These are phyloP conservation scores for Trichopoda pennipes DNA, from an alignment of 2,888 invertebrate species.

Conservation along the genomic window DNA sequence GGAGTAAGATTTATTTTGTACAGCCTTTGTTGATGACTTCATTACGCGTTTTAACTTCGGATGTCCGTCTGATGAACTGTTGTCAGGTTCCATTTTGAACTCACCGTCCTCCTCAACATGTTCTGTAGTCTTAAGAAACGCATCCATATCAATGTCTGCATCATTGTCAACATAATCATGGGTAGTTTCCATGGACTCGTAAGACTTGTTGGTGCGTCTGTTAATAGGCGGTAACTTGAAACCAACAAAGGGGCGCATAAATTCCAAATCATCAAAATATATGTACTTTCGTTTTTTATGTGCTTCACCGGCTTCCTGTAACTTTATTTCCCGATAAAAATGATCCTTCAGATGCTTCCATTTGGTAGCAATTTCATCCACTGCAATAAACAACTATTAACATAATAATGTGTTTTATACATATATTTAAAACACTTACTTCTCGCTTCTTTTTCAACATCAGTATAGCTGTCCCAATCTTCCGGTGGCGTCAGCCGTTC, in stretches of 20 bases:
- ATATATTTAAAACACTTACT: conserved; percentile 5
- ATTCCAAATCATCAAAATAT: conserved; percentile 65
- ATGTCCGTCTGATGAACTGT: not conserved
- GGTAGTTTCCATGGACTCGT: not conserved
- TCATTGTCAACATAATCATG: conserved; percentile 16
- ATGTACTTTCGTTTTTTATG: conserved; percentile 64
- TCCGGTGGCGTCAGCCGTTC: conserved; percentile 59
- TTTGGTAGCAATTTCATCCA: conserved; percentile 62
- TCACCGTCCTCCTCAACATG: conserved; percentile 33
- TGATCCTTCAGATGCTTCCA: conserved; percentile 65
- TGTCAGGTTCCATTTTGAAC: conserved; percentile 20
- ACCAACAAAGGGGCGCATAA: conserved; percentile 59
- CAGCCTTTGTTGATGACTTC: conserved; percentile 10
- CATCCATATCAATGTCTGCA: conserved; percentile 59
- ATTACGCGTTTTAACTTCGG: not conserved
- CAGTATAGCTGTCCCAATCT: conserved; percentile 60
- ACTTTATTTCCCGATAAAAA: conserved; percentile 60
- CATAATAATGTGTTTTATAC: not conserved
- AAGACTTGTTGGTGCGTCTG: conserved; percentile 15
- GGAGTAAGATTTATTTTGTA: conserved; percentile 1
- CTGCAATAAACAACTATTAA: conserved; percentile 14
- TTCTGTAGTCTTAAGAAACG: conserved; percentile 46
- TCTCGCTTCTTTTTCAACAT: conserved; percentile 60
- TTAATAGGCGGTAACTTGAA: conserved; percentile 39
- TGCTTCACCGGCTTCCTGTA: conserved; percentile 51